These are phyloP conservation scores for Peromyscus polionotus DNA, from an alignment of 2,113 vertebrate genomes.

Conservation along the genomic window DNA sequence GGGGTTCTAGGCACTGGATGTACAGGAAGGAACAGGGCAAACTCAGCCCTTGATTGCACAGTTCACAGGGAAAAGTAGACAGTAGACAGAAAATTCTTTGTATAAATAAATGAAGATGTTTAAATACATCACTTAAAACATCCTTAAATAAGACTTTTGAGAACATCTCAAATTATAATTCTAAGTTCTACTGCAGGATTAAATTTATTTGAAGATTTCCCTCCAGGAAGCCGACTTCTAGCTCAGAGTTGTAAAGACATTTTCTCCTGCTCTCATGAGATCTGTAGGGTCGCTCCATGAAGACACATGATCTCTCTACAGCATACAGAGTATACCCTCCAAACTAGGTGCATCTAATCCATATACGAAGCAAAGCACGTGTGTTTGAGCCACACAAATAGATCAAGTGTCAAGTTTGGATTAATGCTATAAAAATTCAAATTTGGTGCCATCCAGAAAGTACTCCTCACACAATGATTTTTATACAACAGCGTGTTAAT, in stretches of 20 bases:
- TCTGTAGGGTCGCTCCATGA: neutral
- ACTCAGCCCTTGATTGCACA: neutral
- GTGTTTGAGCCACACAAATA: neutral
- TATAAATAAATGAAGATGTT: neutral
- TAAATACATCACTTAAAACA: neutral
- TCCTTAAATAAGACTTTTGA: neutral
- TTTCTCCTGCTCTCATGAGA: neutral
- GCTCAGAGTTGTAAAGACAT: neutral
- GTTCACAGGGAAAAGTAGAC: neutral
- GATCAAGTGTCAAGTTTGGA: neutral
- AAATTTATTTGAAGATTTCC: constrained; percentile 1
- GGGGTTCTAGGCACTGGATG: neutral
- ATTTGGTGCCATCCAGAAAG: constrained; percentile 31
- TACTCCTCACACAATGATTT: neutral
- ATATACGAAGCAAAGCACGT: neutral
- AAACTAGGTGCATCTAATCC: constrained; percentile 1
- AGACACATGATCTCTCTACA: neutral
- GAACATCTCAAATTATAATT: constrained; percentile 36
- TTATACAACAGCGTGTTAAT: constrained; percentile 52
- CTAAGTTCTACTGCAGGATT: neutral
- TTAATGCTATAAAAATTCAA: constrained; percentile 43
- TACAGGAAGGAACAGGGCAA: neutral
- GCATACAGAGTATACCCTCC: neutral
- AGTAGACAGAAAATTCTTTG: neutral
- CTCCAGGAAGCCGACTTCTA: neutral